phyloP scores from a whole-genome alignment of 2,888 invertebrate species.

The Coleophora flavipennella region DNA sequence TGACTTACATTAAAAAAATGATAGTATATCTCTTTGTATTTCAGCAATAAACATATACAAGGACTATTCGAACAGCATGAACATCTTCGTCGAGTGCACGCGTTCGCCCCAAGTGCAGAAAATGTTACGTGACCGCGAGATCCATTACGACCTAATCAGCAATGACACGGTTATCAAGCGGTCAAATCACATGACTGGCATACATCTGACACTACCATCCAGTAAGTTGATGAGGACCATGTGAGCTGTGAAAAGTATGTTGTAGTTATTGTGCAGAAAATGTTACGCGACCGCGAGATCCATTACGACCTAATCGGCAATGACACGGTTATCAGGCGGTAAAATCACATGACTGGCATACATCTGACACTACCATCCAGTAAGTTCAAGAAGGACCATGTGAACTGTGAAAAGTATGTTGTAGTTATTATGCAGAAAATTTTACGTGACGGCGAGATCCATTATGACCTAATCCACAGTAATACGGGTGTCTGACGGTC shows the following conservation, averaged over 20 bases:
- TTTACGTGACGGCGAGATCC: constrained; percentile 41
- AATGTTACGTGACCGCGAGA: constrained; percentile 42
- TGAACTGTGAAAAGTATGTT: no score
- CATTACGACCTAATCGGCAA: constrained; percentile 28
- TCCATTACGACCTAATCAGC: constrained; percentile 31
- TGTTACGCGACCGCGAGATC: constrained; percentile 46
- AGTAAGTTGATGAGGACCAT: no score
- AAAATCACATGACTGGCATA: no score
- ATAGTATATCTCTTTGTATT: no score
- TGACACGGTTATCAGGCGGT: constrained; percentile 14
- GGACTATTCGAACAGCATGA: constrained; percentile 31
- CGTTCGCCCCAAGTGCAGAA: constrained; percentile 42
- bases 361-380: no score
- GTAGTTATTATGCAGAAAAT: constrained; percentile 40
- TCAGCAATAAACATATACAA: constrained; percentile 52
- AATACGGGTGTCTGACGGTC: constrained; percentile 14
- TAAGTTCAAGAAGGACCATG: no score
- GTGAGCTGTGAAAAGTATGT: no score
- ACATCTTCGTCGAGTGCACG: constrained; percentile 45
- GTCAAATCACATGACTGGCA: no score
- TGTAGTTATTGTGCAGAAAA: constrained; percentile 34
- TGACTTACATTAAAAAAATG: no score
- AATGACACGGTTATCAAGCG: constrained; percentile 16
- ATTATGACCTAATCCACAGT: constrained; percentile 28
- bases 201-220: no score